phyloP scores from a whole-genome alignment of 2,888 invertebrate species.

The Parapristionchus giblindavisi region DNA sequence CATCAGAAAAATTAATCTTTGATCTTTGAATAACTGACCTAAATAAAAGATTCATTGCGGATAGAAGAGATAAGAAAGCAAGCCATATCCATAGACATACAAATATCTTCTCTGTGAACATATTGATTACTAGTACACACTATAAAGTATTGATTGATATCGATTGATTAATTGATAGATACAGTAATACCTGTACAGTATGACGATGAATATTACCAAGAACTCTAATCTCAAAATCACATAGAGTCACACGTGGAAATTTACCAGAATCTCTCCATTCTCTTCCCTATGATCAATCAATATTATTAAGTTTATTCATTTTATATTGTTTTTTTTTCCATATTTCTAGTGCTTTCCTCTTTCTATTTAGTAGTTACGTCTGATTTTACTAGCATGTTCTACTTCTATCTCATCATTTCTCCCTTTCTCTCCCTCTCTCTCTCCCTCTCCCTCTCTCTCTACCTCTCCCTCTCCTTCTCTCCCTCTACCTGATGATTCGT shows the following conservation, averaged over 20 bases:
- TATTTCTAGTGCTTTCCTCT: conserved; percentile 7
- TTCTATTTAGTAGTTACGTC: too few relatives aligned
- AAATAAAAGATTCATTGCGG: conserved; percentile 64
- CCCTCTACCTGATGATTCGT: too few relatives aligned
- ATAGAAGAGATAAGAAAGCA: conserved; percentile 61
- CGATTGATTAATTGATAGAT: neutral
- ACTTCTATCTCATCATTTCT: neutral
- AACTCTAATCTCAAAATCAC: conserved; percentile 70
- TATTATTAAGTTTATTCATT: neutral
- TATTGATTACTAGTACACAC: conserved; percentile 68
- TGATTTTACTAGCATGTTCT: too few relatives aligned
- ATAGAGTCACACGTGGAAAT: conserved; percentile 71
- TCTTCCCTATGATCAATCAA: conserved; percentile 51
- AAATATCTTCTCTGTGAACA: conserved; percentile 70
- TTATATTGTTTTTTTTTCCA: conserved; percentile 7
- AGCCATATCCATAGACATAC: conserved; percentile 70
- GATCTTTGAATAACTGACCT: conserved; percentile 61
- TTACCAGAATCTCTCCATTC: conserved; percentile 70
- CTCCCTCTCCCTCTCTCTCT: neutral
- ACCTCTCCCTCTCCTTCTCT: too few relatives aligned
- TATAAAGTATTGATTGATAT: conserved; percentile 47
- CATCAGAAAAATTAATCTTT: neutral
- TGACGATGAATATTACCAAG: conserved; percentile 70
- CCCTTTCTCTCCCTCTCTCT: neutral
- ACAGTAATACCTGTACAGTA: conserved; percentile 11